Conservation (phyloP, 2,797 vertebrate species). For the Chanos chanos region DNA sequence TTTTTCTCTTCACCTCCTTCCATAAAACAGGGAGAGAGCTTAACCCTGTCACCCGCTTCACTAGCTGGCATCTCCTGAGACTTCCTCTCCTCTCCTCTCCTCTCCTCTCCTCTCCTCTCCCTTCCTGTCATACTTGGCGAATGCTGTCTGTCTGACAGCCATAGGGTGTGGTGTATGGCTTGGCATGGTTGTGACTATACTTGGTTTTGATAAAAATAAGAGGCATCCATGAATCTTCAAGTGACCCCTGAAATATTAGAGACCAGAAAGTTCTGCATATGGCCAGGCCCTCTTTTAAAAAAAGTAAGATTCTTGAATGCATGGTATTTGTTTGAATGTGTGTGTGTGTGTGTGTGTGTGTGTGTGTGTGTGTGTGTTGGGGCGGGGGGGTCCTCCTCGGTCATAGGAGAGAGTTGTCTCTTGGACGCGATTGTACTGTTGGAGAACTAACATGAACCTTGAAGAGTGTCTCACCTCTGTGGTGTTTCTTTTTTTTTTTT, state of each 20-base stretch:
- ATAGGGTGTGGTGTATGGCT: background rate
- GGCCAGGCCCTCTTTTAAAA: too few species aligned
- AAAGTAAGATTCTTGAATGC: too few species aligned
- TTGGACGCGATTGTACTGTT: too few species aligned
- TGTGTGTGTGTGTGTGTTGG: background rate
- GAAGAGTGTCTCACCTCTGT: too few species aligned
- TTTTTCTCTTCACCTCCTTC: constrained; percentile 19
- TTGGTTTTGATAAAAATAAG: background rate
- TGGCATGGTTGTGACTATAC: background rate
- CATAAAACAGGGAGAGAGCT: background rate
- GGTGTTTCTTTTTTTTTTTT: too few species aligned
- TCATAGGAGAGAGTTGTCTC: too few species aligned
- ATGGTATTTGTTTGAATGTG: too few species aligned
- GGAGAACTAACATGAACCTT: too few species aligned
- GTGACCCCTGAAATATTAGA: background rate
- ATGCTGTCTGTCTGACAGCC: background rate
- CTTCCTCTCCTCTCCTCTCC: background rate
- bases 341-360: background rate
- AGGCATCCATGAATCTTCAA: background rate
- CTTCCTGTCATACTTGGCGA: background rate
- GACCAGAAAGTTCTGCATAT: background rate
- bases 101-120: background rate
- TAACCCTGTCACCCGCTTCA: background rate
- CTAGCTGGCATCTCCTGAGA: background rate
- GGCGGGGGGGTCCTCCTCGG: too few species aligned